Conservation (phyloP, 2,888 invertebrate genomes). For the Cerastis rubricosa region DNA sequence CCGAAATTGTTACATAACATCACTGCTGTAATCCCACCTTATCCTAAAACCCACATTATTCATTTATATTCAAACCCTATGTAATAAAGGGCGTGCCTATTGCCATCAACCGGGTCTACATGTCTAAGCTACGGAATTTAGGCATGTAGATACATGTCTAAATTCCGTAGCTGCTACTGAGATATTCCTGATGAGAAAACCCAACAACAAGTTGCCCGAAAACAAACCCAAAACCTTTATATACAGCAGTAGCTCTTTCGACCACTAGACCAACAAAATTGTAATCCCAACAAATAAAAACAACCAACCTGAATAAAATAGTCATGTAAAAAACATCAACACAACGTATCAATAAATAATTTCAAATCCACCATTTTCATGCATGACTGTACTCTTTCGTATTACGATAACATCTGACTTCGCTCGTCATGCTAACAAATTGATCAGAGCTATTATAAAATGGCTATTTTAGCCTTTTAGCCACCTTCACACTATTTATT, state of each 20-base stretch:
- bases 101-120: neutral
- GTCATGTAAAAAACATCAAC: neutral
- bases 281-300: neutral
- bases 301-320: neutral
- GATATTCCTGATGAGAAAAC: neutral
- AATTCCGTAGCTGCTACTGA: neutral
- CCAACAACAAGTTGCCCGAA: neutral
- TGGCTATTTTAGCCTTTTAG: constrained; percentile 57
- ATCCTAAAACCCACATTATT: neutral
- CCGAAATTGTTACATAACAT: neutral
- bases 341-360: constrained; percentile 2
- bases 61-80: neutral
- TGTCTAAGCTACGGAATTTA: too few species aligned
- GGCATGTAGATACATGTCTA: fast-evolving
- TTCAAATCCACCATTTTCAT: constrained; percentile 64
- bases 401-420: constrained; percentile 56
- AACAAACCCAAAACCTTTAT: neutral
- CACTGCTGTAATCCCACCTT: neutral
- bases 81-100: neutral
- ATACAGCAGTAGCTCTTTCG: neutral
- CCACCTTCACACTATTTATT: constrained; percentile 38
- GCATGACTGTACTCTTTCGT: constrained; percentile 64
- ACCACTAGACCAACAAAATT: neutral
- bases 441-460: constrained; percentile 66
- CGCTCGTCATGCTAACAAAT: constrained; percentile 78